Evolutionary conservation across 2,113 vertebrate genomes (phyloP), one percentile per base, ranked within the genome.

Genomic region (Calyptomena viridis): DNA sequence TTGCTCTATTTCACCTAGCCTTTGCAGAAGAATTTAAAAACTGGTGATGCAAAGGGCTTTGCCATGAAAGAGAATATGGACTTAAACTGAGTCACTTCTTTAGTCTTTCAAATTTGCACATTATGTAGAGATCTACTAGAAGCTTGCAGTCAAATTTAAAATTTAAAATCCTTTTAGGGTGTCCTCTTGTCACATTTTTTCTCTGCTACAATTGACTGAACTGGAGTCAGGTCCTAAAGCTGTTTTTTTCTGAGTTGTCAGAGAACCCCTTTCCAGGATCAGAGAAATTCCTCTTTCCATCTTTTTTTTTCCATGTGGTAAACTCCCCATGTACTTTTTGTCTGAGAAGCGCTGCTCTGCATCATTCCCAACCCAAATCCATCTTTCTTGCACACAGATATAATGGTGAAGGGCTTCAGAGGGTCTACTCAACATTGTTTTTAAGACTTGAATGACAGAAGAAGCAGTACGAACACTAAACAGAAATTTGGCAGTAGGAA

Each of bases 91-190:
- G 47, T 4, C 8, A 33, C 18, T 37, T 37, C n/a, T 15, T 12
- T n/a, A 44, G 19, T 11, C n/a, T 68, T 92, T 80, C 40, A 53
- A 83, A 81, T 62, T 33, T 0, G 0, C 3, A 8, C 2, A 0
- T 22, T 37, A 17, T 9, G 7, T 13, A 52, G 37, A 90, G 11
- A 86, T 17, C 6, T 28, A 16, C 6, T 82, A 60, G 31, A 64
- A 87, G 5, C 30, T 68, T 7, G 3, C 12, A 83, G 58, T 15
- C 44, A 73, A 73, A 63, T 9, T n/a, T n/a, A n/a, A n/a, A n/a
- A n/a, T n/a, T n/a, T n/a, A n/a, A n/a, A n/a, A n/a, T n/a, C n/a
- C n/a, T n/a, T n/a, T n/a, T n/a, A n/a, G 9, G 50, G 2, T 39
- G 44, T 58, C 20, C 5, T 22, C 7, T 46, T 78, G 14, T 19